Evolutionary conservation across 2,113 vertebrate species (phyloP), one percentile per base, ranked within the genome.

Genomic region (Corydoras maculifer): DNA sequence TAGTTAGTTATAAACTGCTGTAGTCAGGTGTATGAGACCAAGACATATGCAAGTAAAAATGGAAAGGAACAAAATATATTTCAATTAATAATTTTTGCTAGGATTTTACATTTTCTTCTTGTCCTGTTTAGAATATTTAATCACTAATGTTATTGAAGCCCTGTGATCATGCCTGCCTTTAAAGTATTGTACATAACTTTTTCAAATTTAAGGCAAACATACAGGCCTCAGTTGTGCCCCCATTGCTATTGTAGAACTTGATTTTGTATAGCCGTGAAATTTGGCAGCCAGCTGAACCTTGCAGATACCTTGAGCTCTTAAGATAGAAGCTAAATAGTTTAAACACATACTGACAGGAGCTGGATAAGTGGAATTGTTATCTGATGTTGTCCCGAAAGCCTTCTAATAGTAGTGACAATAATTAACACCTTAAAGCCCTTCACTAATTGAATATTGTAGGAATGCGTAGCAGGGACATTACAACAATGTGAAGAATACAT

Each of bases 281-380:
- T 58, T 60, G 54, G 43, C 13, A 63, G 8, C 57, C 15, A 57
- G 31, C 69, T 69, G 49, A 51, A 53, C 25, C 15, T 29, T 8
- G 6, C 15, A 35, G 15, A 66, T 60, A 72, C 48, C 25, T n/a
- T 61, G 72, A 50, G 31, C 70, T 18, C 69, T 75, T 13, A 9
- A 10, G 48, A 32, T 15, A 62, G 55, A 59, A 74, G 31, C 64
- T 68, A 79, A 68, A 48, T 74, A 73, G 76, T 35, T 50, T 5
- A 35, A 32, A 30, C 32, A 70, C 75, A 10, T 43, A 30, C 6
- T 60, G 14, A 30, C 11, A 2, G 9, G 68, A 75, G 55, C 83
- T 58, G 76, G 69, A 84, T 80, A 73, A 78, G 62, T 84, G 60
- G 73, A 69, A 87, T 87, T 83, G 84, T 77, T 64, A n/a, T 50